These are phyloP conservation scores for Formica exsecta DNA, from an alignment of 1,140 invertebrate genomes.

Conservation along the genomic window DNA sequence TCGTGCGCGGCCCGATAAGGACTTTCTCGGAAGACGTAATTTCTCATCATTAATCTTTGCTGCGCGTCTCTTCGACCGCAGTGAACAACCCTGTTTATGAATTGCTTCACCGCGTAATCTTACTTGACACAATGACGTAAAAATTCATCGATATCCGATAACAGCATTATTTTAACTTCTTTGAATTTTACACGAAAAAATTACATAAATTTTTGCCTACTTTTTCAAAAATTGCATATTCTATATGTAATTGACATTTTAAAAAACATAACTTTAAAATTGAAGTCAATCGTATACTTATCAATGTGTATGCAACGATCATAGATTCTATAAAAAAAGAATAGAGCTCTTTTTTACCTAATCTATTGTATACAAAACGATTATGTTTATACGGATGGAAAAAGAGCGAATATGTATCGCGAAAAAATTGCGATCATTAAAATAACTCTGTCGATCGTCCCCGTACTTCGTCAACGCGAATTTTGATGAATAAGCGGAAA, in stretches of 20 bases:
- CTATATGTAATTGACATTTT: slow-evolving; percentile 1
- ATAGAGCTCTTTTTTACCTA: background rate
- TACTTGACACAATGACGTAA: background rate
- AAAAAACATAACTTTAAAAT: background rate
- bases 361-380: background rate
- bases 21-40: slow-evolving; percentile 73
- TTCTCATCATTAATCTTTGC: slow-evolving; percentile 52
- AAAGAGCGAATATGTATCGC: too few species aligned
- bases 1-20: slow-evolving; percentile 76
- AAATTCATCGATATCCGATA: background rate
- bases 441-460: slow-evolving; percentile 13
- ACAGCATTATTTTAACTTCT: background rate
- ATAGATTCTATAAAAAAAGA: background rate
- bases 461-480: slow-evolving; percentile 57
- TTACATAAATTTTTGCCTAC: background rate
- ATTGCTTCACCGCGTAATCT: background rate
- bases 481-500: slow-evolving; percentile 73
- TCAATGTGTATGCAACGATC: background rate
- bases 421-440: slow-evolving; percentile 15
- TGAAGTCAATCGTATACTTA: background rate
- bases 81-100: slow-evolving; percentile 11
- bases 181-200: background rate
- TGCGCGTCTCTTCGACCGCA: background rate
- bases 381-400: background rate
- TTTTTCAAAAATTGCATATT: background rate